Conservation (phyloP, 2,797 vertebrate species). For the Phataginus tetradactyla region DNA sequence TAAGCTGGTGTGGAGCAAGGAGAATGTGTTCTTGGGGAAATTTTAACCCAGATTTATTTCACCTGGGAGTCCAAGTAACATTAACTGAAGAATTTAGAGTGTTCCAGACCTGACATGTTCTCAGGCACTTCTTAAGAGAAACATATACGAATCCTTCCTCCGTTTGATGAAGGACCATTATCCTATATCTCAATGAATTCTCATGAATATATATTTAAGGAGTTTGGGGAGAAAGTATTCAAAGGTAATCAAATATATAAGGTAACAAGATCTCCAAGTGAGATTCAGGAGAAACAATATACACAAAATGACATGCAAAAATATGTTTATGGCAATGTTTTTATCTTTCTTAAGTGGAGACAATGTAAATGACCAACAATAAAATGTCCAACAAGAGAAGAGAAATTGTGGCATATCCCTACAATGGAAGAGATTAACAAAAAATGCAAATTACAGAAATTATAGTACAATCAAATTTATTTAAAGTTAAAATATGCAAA, state of each 20-base stretch:
- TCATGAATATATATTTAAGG: neutral
- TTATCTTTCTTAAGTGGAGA: neutral
- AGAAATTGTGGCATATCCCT: neutral
- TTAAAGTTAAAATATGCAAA: neutral
- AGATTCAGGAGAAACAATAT: neutral
- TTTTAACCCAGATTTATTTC: neutral
- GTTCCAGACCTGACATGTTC: neutral
- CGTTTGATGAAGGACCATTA: neutral
- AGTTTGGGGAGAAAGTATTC: neutral
- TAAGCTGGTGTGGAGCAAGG: neutral
- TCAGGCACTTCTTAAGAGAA: neutral
- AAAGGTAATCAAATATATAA: neutral
- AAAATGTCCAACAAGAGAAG: neutral
- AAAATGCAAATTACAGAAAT: neutral
- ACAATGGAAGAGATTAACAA: neutral
- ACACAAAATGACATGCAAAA: neutral
- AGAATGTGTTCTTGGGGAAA: neutral
- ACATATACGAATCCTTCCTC: neutral
- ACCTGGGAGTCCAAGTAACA: neutral
- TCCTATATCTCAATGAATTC: neutral
- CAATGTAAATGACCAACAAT: neutral
- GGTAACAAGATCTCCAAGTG: neutral
- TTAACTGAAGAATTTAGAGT: neutral
- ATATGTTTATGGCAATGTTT: neutral
- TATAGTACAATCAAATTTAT: neutral